Percentiles rank a stretch among this genome's conserved stretches.
phyloP scores from a whole-genome alignment of 2,888 invertebrate genomes.

The Apodemia duryi region DNA sequence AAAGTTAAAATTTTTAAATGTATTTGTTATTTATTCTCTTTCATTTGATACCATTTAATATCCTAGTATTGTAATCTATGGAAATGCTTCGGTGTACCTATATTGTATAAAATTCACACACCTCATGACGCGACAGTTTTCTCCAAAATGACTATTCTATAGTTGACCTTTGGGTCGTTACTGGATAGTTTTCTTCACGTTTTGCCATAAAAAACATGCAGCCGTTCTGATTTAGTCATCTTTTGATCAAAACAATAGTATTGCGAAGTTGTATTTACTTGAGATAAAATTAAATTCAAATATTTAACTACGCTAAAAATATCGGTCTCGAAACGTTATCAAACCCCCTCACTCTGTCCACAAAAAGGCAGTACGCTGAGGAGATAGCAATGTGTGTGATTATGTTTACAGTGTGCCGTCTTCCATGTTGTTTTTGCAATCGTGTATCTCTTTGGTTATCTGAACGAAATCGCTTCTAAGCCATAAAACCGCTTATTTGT shows the following conservation, averaged over 20 bases:
- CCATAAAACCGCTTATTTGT: constrained; percentile 15
- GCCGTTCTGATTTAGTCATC: background rate
- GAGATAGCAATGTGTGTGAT: constrained; percentile 15
- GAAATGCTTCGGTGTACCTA: no score
- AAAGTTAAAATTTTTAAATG: no score
- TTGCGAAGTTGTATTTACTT: background rate
- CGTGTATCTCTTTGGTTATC: constrained; percentile 13
- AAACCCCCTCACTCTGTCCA: constrained; percentile 9
- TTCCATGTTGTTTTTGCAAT: constrained; percentile 15
- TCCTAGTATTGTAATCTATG: no score
- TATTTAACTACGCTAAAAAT: constrained; percentile 1
- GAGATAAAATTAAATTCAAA: constrained; percentile 8
- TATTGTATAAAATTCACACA: no score
- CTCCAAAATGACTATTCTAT: no score
- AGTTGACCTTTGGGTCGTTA: no score
- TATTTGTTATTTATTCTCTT: no score
- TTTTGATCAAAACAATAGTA: background rate
- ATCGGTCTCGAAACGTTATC: constrained; percentile 7
- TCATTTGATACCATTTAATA: no score
- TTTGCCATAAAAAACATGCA: no score
- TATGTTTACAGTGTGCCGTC: constrained; percentile 13
- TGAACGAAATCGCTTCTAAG: constrained; percentile 13
- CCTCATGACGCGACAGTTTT: no score
- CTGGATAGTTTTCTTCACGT: no score
- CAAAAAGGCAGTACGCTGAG: constrained; percentile 13